These are phyloP conservation scores for Trachops cirrhosus DNA, from an alignment of 2,797 vertebrate species.

Conservation along the genomic window DNA sequence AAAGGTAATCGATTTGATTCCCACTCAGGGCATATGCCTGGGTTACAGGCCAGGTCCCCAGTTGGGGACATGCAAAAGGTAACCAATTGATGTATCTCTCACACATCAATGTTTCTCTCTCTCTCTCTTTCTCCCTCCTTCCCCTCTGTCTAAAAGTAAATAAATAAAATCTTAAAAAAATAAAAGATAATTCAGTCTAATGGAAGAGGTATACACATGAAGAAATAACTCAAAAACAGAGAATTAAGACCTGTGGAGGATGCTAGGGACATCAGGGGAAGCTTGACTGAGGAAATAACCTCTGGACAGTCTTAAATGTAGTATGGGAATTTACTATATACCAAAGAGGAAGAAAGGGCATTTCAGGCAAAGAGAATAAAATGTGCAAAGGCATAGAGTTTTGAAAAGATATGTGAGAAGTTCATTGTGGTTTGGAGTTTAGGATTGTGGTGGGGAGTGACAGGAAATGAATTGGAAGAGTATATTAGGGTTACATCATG, in stretches of 20 bases:
- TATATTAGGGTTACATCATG: constrained; percentile 9
- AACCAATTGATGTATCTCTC: no score
- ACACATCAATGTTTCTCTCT: no score
- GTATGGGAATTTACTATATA: background rate
- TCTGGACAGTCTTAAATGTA: background rate
- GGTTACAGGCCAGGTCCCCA: no score
- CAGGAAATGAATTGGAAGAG: constrained; percentile 65
- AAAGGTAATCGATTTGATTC: no score
- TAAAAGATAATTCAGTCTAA: background rate
- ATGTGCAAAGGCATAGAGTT: constrained; percentile 57
- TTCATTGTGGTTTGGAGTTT: constrained; percentile 62
- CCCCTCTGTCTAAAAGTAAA: no score
- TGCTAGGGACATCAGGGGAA: background rate
- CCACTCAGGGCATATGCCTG: no score
- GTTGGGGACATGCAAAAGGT: no score
- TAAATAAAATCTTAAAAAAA: no score
- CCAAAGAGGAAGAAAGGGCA: constrained; percentile 49
- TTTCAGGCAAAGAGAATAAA: constrained; percentile 69
- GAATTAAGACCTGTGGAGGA: background rate
- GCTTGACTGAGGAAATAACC: background rate
- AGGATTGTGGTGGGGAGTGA: constrained; percentile 54
- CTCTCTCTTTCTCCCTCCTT: no score
- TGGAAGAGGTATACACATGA: background rate
- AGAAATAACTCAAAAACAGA: background rate
- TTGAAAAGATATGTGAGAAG: constrained; percentile 62